phyloP scores from a whole-genome alignment of 2,888 invertebrate species.

The Smittia sp. region DNA sequence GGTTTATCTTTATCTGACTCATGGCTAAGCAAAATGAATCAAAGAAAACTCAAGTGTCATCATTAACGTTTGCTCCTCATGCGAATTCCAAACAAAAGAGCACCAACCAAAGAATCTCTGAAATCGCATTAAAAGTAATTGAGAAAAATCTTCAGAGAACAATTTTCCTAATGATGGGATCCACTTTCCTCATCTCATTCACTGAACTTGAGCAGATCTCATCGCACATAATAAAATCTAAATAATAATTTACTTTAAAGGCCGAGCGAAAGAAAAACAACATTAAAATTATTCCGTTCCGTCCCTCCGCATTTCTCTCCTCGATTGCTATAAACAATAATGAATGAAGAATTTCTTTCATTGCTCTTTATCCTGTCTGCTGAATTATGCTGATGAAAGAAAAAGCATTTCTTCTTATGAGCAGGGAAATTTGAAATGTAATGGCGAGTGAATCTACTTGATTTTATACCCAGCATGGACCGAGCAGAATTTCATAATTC shows the following conservation, averaged over 20 bases:
- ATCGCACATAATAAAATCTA: conserved; percentile 1
- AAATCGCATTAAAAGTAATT: no score
- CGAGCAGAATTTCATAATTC: no score
- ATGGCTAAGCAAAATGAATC: no score
- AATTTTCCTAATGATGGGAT: not conserved
- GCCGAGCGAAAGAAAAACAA: not conserved
- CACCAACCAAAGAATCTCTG: no score
- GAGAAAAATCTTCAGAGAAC: not conserved
- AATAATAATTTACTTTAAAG: conserved; percentile 8
- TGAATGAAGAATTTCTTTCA: not conserved
- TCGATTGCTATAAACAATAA: not conserved
- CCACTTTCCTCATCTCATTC: not conserved
- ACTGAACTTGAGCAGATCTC: not conserved
- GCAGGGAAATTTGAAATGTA: not conserved
- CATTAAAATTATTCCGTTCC: conserved; percentile 4
- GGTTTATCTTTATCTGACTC: no score
- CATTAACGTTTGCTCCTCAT: no score
- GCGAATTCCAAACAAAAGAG: no score
- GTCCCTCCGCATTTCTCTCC: not conserved
- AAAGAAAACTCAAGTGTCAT: no score
- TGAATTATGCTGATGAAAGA: not conserved
- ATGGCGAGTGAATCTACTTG: not conserved
- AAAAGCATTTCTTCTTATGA: not conserved
- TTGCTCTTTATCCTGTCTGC: not conserved
- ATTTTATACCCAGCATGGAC: no score